Evolutionary conservation across 2,888 invertebrate genomes (phyloP), one percentile per base, ranked within the genome.

Genomic region (Caenorhabditis becei): DNA sequence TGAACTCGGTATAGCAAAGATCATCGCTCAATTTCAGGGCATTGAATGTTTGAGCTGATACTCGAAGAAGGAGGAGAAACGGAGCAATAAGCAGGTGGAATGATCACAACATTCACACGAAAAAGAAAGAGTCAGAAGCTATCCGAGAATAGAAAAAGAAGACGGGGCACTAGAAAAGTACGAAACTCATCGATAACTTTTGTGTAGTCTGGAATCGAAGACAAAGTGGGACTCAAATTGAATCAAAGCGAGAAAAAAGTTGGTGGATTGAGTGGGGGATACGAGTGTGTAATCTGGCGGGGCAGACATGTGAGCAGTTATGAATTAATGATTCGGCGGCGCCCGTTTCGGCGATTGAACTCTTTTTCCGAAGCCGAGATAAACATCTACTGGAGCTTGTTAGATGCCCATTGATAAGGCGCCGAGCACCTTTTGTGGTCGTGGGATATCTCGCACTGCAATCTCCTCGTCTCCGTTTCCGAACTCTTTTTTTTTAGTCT

Each of bases 291-390:
- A 70, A 70, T 59, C 63, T 44, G 32, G 28, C n/a, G 18, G 18
- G 37, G 63, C 35, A 63, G 66, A 72, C 78, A 78, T 78, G 78
- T 71, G 78, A 78, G 78, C 54, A 24, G 71, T 71, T 78, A 78
- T 78, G 78, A 78, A 78, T 78, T 78, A 78, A 78, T 78, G 71
- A 78, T 78, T 44, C 24, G 53, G 26, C 58, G 56, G n/a, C 32
- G 14, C 77, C 69, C 69, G 62, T 69, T 74, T 69, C 67, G 47
- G 56, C n/a, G 66, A 77, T 77, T 69, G 66, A 67, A 67, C 75
- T 67, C 58, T 66, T 51, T 59, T 62, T 41, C 56, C 59, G 47
- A 47, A 18, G 47, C 10, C 24, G 54, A 24, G 56, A 65, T 51
- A 65, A 74, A 74, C 65, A 51, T 47, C 49, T 35, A n/a, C 41